Evolutionary conservation across 2,797 vertebrate species (phyloP).

Genomic region (Nothura maculosa): DNA sequence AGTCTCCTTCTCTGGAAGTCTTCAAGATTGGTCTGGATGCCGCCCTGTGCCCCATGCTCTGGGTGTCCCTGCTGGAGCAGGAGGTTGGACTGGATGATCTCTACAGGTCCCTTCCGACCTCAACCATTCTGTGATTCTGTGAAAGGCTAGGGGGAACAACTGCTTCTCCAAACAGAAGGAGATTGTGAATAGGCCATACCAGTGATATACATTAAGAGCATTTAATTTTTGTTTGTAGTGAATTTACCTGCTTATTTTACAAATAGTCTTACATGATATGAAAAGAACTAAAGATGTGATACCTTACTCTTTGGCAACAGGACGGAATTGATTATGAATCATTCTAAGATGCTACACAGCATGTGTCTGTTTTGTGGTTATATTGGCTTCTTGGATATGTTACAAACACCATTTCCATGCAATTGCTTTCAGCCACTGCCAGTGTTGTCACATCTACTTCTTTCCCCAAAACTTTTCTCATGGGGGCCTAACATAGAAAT

Average conservation of each 20-base stretch:
- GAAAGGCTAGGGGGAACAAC: background rate
- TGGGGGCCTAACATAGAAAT: background rate
- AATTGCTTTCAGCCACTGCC: background rate
- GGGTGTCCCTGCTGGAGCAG: too few species aligned
- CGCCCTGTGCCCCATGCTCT: too few species aligned
- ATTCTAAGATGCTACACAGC: background rate
- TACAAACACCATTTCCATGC: background rate
- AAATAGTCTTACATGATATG: background rate
- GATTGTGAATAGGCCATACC: background rate
- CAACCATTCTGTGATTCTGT: too few species aligned
- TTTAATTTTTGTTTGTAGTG: conserved; percentile 6
- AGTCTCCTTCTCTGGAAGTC: too few species aligned
- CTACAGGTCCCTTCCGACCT: too few species aligned
- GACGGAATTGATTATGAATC: background rate
- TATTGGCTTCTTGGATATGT: background rate
- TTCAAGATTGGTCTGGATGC: too few species aligned
- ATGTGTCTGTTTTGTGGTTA: background rate
- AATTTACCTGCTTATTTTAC: background rate
- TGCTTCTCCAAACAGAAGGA: background rate
- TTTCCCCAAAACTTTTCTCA: background rate
- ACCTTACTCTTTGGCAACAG: background rate
- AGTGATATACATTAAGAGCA: background rate
- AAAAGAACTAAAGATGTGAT: background rate
- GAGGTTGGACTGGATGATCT: too few species aligned
- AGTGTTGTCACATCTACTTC: background rate